These are phyloP conservation scores for Coremacera marginata DNA, from an alignment of 2,888 invertebrate genomes.

Conservation along the genomic window DNA sequence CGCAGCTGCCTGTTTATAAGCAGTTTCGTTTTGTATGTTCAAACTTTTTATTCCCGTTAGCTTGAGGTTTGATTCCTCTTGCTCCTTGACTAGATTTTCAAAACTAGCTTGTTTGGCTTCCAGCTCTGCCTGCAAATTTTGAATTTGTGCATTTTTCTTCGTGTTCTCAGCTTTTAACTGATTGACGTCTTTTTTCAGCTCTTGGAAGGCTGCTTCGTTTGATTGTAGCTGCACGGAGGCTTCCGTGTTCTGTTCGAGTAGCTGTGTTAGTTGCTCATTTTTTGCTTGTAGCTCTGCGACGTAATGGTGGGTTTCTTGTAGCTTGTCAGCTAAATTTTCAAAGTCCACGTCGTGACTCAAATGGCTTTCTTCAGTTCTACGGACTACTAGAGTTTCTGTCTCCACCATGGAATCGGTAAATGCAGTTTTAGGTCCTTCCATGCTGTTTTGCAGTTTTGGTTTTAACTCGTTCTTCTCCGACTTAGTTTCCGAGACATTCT, in stretches of 20 bases:
- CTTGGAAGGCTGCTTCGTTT: background rate
- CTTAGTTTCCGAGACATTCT: background rate
- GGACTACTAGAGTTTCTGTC: too few relatives aligned
- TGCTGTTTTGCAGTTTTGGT: background rate
- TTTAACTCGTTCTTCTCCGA: background rate
- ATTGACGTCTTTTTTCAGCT: background rate
- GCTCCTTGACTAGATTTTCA: conserved; percentile 8
- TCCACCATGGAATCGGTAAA: too few relatives aligned
- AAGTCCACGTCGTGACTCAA: background rate
- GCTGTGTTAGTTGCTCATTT: background rate
- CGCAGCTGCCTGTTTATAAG: background rate
- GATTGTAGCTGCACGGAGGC: too few relatives aligned
- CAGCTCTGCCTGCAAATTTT: background rate
- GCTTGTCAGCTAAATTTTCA: background rate
- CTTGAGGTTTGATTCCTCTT: background rate
- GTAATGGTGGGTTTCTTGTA: background rate
- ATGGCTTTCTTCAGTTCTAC: too few relatives aligned
- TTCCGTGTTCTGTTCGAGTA: background rate
- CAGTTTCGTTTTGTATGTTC: conserved; percentile 12
- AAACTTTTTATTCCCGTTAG: conserved; percentile 12
- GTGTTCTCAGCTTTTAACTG: background rate
- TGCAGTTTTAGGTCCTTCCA: too few relatives aligned
- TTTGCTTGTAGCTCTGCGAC: background rate
- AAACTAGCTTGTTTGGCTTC: conserved; percentile 10
- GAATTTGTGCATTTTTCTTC: background rate